Evolutionary conservation across 2,113 vertebrate genomes (phyloP).

Genomic region (Rutilus rutilus): DNA sequence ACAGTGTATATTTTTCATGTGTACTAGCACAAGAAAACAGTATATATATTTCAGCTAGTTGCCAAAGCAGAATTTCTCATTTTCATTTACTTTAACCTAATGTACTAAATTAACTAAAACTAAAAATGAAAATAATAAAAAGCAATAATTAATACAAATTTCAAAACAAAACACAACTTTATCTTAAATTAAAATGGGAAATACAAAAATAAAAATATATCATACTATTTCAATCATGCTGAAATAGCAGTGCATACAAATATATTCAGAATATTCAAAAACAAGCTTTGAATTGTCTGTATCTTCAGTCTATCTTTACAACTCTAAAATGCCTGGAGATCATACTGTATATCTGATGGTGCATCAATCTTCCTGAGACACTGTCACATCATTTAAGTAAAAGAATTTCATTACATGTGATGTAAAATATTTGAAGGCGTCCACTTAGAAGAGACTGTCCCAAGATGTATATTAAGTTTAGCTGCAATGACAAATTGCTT

Average conservation of each 20-base stretch:
- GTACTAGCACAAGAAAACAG: neutral
- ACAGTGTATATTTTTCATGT: neutral
- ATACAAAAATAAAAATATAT: too few species aligned
- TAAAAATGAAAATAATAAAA: too few species aligned
- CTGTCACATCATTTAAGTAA: neutral
- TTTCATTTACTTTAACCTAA: too few species aligned
- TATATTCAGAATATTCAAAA: neutral
- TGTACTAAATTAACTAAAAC: too few species aligned
- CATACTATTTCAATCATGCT: too few species aligned
- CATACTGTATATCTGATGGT: neutral
- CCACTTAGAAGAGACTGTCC: neutral
- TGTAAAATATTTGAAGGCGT: slow-evolving; percentile 1
- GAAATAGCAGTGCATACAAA: too few species aligned
- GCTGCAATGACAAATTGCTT: neutral
- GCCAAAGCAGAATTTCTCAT: too few species aligned
- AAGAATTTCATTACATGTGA: neutral
- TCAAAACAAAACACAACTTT: too few species aligned
- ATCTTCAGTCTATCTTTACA: neutral
- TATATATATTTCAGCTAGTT: too few species aligned
- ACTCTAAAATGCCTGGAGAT: neutral
- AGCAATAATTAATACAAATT: too few species aligned
- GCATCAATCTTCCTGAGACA: neutral
- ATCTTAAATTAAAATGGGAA: too few species aligned
- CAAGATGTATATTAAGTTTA: neutral
- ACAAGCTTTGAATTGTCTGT: neutral